A percentile compares a stretch with the other conserved stretches of the same genome.
phyloP scores from a whole-genome alignment of 1,140 invertebrate species.

The Lepidurus apus region DNA sequence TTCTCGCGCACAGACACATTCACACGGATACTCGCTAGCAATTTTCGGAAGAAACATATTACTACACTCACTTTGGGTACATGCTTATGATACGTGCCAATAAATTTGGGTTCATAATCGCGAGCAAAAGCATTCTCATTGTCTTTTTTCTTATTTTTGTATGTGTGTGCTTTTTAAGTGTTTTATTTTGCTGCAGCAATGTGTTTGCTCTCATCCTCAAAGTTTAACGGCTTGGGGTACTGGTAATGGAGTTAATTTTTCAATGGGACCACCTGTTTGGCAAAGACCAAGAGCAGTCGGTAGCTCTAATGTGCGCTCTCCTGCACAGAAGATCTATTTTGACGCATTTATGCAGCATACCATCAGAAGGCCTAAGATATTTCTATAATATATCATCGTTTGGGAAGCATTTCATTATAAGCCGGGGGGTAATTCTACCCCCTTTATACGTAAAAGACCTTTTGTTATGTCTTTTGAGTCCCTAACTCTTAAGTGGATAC shows the following conservation, averaged over 20 bases:
- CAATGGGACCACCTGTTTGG: neutral
- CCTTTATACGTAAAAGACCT: neutral
- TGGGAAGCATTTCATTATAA: neutral
- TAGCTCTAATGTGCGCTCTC: neutral
- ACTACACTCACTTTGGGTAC: neutral
- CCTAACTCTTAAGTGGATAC: too few relatives aligned
- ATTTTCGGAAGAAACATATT: neutral
- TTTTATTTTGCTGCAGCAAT: neutral
- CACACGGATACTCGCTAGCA: neutral
- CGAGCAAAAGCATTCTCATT: neutral
- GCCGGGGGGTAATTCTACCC: neutral
- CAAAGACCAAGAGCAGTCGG: neutral
- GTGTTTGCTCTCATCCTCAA: neutral
- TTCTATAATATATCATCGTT: neutral
- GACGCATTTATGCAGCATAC: neutral
- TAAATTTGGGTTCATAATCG: neutral
- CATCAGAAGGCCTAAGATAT: neutral
- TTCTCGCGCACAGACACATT: neutral
- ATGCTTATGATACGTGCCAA: conserved; percentile 11
- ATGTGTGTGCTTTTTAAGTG: neutral
- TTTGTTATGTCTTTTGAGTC: neutral
- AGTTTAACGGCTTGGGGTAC: conserved; percentile 3
- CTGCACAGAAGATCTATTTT: neutral
- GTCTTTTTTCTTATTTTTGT: neutral
- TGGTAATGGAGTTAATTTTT: conserved; percentile 19